Base-by-base conservation (phyloP, 2,113 vertebrate genomes). In the Cyprinus carpio region DNA sequence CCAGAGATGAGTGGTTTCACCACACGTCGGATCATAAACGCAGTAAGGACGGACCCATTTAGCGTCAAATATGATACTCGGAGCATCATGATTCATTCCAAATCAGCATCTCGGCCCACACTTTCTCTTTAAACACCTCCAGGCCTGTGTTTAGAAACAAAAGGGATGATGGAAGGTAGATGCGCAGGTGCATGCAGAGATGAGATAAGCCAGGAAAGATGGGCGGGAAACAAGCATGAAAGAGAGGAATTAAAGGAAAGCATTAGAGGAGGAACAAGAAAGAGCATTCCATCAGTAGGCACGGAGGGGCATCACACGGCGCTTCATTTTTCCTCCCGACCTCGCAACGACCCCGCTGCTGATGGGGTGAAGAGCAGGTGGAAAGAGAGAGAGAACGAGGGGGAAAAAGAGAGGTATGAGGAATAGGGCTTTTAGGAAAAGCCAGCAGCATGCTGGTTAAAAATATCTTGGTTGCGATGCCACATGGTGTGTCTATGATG, bases 281-380 rank as follows among this genome's bases (percentile, higher is more conserved):
- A 71, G 40, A 76, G 77, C 79, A 86, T 88, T 88, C 87, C 85
- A 88, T 88, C 87, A 86, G 85, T 80, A 82, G 76, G 83, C 79
- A 78, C 58, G 79, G 51, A 82, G 54, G 51, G 74, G 81, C 87
- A 86, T 86, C 86, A 88, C 84, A 40, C 87, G 84, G 85, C 56
- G 81, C 83, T 86, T 71, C 84, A 90, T 90, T 87, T 90, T 90
- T 90, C 86, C 85, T 90, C 58, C n/a, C 76, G 89, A 88, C 89
- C 89, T 87, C 87, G 49, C 9, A 13, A 81, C 85, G 81, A 90
- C 89, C 82, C 87, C 81, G 37, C 34, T 16, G 51, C 77, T 90
- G 89, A 88, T 87, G 84, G 86, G 89, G 86, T 90, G 85, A 88
- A 84, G 89, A 88, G 81, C 90, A 92, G 89, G 88, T 29, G 81